phyloP scores from a whole-genome alignment of 2,113 vertebrate genomes.

The Ranitomeya imitator region DNA sequence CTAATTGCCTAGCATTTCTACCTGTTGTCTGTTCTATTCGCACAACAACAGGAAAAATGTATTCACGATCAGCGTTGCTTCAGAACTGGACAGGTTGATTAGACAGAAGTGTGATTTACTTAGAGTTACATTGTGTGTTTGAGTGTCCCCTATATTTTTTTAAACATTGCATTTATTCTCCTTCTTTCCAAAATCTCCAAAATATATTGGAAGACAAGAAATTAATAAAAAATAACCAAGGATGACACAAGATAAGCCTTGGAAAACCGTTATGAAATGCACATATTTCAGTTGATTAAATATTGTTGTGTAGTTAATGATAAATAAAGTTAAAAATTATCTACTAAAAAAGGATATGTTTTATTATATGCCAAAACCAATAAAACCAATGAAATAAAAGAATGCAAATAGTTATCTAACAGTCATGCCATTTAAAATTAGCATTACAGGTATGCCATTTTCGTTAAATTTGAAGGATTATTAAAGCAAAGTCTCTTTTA shows the following conservation, averaged over 20 bases:
- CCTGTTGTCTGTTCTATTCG: no score
- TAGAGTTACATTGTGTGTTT: no score
- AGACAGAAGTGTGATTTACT: no score
- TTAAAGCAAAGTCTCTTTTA: slow-evolving; percentile 41
- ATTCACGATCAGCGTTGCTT: no score
- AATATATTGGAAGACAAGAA: not conserved
- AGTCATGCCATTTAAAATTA: slow-evolving; percentile 41
- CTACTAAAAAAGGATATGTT: not conserved
- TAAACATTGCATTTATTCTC: no score
- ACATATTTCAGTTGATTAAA: not conserved
- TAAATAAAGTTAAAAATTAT: not conserved
- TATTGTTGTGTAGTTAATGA: not conserved
- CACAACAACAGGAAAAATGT: no score
- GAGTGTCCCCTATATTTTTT: no score
- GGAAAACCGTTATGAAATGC: not conserved
- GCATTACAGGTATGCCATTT: slow-evolving; percentile 17
- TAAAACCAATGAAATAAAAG: slow-evolving; percentile 23
- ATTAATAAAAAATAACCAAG: not conserved
- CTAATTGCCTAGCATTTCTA: no score
- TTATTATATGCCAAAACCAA: slow-evolving; percentile 30
- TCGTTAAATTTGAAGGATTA: slow-evolving; percentile 34
- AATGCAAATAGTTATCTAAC: slow-evolving; percentile 2
- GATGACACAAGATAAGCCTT: not conserved
- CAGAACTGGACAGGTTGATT: no score
- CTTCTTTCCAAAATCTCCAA: not conserved